These are phyloP conservation scores for Laticauda laticaudata DNA, from an alignment of 2,113 vertebrate genomes.

Conservation along the genomic window DNA sequence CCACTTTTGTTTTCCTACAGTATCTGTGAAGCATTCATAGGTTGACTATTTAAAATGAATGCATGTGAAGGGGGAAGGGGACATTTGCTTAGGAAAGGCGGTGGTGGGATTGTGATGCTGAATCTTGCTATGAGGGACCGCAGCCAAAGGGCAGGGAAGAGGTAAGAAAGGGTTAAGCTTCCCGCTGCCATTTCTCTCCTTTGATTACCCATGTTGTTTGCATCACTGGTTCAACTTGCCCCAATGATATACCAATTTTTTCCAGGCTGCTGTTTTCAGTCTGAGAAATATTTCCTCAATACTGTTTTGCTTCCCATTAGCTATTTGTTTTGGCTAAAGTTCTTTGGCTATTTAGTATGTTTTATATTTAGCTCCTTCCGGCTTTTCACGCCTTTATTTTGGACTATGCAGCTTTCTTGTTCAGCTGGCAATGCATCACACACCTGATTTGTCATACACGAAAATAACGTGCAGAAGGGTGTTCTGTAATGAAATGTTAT, in stretches of 20 bases:
- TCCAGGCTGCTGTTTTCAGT: slow-evolving; percentile 29
- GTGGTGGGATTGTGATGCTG: not conserved
- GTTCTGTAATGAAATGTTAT: slow-evolving; percentile 11
- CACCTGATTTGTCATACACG: slow-evolving; percentile 25
- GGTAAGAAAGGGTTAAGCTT: not conserved
- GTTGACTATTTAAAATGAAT: not conserved
- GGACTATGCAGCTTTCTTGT: not conserved
- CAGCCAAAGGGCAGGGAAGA: not conserved
- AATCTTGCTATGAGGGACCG: not conserved
- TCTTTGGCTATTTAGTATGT: slow-evolving; percentile 8
- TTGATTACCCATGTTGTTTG: not conserved
- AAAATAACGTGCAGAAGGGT: slow-evolving; percentile 14
- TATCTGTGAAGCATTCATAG: not conserved
- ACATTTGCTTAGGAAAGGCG: not conserved
- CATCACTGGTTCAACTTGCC: not conserved
- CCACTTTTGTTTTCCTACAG: not conserved
- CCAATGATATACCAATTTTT: not conserved
- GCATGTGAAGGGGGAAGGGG: not conserved
- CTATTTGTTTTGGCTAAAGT: slow-evolving; percentile 37
- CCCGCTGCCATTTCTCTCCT: not conserved
- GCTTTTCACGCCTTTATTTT: slow-evolving; percentile 34
- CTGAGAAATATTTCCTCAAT: slow-evolving; percentile 39
- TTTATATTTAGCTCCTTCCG: slow-evolving; percentile 40
- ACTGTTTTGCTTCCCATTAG: slow-evolving; percentile 23
- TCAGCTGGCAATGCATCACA: slow-evolving; percentile 22